Base-by-base conservation (phyloP, 2,888 invertebrate species). In the Hipparchia sbordonii region DNA sequence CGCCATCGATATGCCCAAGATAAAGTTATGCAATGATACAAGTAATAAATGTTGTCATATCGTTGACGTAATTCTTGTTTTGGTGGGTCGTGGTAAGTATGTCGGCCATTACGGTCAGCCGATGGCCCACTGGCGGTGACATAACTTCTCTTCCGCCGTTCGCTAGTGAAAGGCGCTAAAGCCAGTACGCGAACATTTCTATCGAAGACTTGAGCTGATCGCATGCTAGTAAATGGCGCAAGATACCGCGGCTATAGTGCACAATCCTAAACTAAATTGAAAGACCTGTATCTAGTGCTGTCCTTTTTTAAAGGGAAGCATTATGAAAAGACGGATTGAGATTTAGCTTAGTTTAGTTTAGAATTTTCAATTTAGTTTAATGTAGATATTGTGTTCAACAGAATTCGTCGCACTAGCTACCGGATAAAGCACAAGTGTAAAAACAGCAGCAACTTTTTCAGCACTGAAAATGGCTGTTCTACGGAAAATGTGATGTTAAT, bases 51-150 rank as follows among this genome's bases (percentile, higher is more conserved):
- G 87, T 87, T 89, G 87, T 88, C 86, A 87, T 88, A 73, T 77
- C 77, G 85, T 87, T 91, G 91, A 90, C 90, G 92, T 90, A 91
- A 92, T 85, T 83, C 83, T 87, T 91, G 90, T 91, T 91, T 91
- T 91, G 89, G 89, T 89, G 87, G 89, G 88, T 89, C 90, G 90
- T 84, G 86, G 87, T 90, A 93, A 93, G 91, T 92, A 86, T 92
- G 92, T 86, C 92, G 89, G 84, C 83, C 87, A 92, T 91, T 88
- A 86, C 92, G 92, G 91, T 91, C 91, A 90, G 86, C 84, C 85
- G 88, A 87, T 92, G 92, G 87, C 92, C 92, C 89, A 92, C 85
- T 90, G 39, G 85, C 84, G 77, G 80, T 93, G 92, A 92, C 90
- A 91, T 92, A 93, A 93, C 87, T 70, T 81, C 85, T 90, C 91